Base-by-base conservation (phyloP, 2,888 invertebrate genomes). In the Furcula furcula region DNA sequence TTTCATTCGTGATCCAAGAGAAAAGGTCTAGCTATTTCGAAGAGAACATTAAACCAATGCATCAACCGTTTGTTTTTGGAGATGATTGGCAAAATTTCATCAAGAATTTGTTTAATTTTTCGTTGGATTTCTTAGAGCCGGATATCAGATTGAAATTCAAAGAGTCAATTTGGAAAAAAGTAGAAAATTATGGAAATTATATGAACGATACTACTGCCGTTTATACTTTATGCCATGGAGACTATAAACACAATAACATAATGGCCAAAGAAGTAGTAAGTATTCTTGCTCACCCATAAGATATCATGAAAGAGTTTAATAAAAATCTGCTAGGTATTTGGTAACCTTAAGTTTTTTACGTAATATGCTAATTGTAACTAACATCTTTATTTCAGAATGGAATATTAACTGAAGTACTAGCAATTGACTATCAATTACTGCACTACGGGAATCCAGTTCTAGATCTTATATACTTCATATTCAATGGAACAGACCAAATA, bases 381-480 rank as follows among this genome's bases (percentile, higher is more conserved):
- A n/a, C n/a, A n/a, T n/a, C n/a, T n/a, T n/a, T n/a, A n/a, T n/a
- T n/a, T 29, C 62, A 80, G 78, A 34, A 74, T n/a, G 69, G 65
- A 7, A 40, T 49, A 27, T 25, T 69, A 10, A 31, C 36, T 1
- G 67, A 77, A 38, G 64, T 74, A 0, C 47, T 72, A 20, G 47
- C 66, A 3, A 56, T 75, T 0, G 80, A 81, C 34, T 81, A 59
- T 20, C 79, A 81, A 40, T 36, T 75, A 2, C 41, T 66, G 1
- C 57, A 68, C 40, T 71, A 63, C 29, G 76, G 77, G 1, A 59
- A 54, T 31, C 76, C 74, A 0, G 36, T 77, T 0, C 29, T 62
- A 5, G 80, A 82, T 29, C 55, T 81, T 1, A 6, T 80, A 0
- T 76, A 66, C 37, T 73, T 79, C 29, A 61, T 80, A 9, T 73